These are phyloP conservation scores for Tamandua tetradactyla DNA, from an alignment of 2,797 vertebrate species.

Conservation along the genomic window DNA sequence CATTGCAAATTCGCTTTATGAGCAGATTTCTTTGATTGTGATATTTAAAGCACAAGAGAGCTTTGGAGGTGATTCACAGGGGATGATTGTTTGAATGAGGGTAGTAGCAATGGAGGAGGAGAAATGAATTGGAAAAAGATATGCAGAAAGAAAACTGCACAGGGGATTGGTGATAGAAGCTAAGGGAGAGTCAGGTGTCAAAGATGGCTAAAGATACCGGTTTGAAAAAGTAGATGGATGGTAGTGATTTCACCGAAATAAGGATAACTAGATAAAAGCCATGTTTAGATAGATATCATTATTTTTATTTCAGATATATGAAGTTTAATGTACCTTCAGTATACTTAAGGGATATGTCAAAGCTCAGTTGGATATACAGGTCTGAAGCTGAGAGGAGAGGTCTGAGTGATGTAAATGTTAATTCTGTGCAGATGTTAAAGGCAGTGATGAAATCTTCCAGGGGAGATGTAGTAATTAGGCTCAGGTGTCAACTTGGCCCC, in stretches of 20 bases:
- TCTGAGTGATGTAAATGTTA: background rate
- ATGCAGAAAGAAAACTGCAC: background rate
- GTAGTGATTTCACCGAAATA: background rate
- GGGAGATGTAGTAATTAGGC: no score
- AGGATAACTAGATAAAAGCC: background rate
- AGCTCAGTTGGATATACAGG: background rate
- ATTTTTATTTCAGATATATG: background rate
- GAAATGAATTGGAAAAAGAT: background rate
- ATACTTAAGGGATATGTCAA: background rate
- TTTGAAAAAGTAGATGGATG: background rate
- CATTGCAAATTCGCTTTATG: background rate
- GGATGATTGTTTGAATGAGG: background rate
- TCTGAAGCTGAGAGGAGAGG: background rate
- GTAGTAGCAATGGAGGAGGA: background rate
- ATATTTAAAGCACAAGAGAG: background rate
- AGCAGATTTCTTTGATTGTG: background rate
- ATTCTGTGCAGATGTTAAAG: constrained; percentile 4
- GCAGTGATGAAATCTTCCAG: background rate
- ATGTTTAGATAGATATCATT: background rate
- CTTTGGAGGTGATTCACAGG: background rate
- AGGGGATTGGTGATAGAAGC: background rate
- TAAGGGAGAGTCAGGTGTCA: background rate
- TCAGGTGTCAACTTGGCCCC: no score
- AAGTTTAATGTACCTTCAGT: background rate
- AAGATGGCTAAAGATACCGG: background rate